Evolutionary conservation across 92 coral and sea anemone species (phyloP).

Genomic region (Plumapathes pennacea): DNA sequence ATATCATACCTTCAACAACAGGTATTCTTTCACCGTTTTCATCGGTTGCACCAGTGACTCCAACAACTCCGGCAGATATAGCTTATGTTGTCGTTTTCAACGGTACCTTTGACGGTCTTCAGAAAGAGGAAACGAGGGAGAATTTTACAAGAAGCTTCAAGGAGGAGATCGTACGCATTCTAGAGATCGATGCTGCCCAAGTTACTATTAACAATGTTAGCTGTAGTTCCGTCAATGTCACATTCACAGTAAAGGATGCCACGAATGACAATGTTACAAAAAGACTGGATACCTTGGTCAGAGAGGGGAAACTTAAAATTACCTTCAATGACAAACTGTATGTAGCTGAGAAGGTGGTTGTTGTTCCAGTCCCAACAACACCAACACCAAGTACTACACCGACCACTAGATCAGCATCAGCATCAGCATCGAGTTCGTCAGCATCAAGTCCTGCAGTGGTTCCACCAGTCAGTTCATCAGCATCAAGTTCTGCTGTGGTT

Average conservation of each 20-base stretch:
- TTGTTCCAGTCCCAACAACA: constrained; percentile 10
- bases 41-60: neutral
- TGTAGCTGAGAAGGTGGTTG: constrained; percentile 23
- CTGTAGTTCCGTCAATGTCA: constrained; percentile 65
- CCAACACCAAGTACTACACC: neutral
- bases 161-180: neutral
- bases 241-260: constrained; percentile 43
- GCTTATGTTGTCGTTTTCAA: too few species aligned
- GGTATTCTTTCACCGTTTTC: neutral
- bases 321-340: constrained; percentile 17
- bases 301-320: constrained; percentile 13
- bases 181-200: constrained; percentile 7
- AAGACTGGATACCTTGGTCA: constrained; percentile 18
- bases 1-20: neutral
- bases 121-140: neutral
- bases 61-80: too few species aligned
- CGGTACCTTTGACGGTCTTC: too few species aligned
- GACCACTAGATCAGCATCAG: constrained; percentile 2
- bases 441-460: too few species aligned
- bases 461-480: too few species aligned
- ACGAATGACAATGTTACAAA: constrained; percentile 23
- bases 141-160: constrained; percentile 30
- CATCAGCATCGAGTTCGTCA: too few species aligned
- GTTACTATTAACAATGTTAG: constrained; percentile 18
- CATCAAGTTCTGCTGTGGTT: too few species aligned